Percentiles rank a stretch among this genome's conserved stretches.
These are phyloP conservation scores for Euproctis similis DNA, from an alignment of 2,888 invertebrate genomes.

Conservation along the genomic window DNA sequence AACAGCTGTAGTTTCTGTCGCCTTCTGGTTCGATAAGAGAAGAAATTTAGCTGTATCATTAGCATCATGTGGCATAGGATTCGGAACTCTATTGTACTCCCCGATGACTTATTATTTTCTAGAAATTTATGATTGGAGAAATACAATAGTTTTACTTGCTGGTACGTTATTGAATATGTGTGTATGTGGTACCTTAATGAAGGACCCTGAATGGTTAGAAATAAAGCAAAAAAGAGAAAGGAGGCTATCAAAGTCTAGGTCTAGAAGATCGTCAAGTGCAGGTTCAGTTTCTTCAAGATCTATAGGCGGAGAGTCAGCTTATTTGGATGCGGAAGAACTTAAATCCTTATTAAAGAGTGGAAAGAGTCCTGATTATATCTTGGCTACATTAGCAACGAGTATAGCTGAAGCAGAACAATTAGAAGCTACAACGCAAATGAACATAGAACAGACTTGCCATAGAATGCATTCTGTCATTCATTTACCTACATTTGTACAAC, in stretches of 20 bases:
- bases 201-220: constrained; percentile 88
- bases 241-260: constrained; percentile 48
- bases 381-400: constrained; percentile 76
- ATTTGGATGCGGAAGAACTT: constrained; percentile 78
- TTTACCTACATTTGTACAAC: constrained; percentile 84
- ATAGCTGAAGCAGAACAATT: constrained; percentile 66
- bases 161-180: constrained; percentile 90
- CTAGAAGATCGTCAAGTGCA: constrained; percentile 62
- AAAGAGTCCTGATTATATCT: constrained; percentile 78
- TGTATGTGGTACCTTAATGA: constrained; percentile 89
- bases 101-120: constrained; percentile 86
- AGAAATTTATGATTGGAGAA: constrained; percentile 85
- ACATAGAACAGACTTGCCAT: constrained; percentile 48
- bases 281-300: constrained; percentile 70
- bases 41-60: constrained; percentile 90
- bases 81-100: constrained; percentile 92
- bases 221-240: constrained; percentile 76
- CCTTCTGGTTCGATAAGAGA: constrained; percentile 93
- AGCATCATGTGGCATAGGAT: constrained; percentile 90
- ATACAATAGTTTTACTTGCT: constrained; percentile 83
- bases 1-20: constrained; percentile 91
- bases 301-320: constrained; percentile 63
- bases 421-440: constrained; percentile 61
- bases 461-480: constrained; percentile 81
- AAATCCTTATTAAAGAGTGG: constrained; percentile 81